phyloP scores from a whole-genome alignment of 2,113 vertebrate species.

The Chrysochloris asiatica region DNA sequence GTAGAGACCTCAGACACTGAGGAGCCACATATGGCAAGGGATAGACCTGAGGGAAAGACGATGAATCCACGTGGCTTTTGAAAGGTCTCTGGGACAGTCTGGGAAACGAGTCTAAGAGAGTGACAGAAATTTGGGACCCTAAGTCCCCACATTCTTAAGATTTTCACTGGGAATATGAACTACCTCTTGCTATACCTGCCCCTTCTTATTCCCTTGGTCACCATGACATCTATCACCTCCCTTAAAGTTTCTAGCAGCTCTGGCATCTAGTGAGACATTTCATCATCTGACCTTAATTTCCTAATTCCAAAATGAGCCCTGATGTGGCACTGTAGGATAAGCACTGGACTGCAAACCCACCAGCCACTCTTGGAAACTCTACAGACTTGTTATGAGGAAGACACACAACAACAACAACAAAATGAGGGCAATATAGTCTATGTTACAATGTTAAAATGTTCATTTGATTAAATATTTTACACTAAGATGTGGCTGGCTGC shows the following conservation, averaged over 20 bases:
- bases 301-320: no score
- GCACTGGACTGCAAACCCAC: no score
- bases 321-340: no score
- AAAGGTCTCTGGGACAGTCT: background rate
- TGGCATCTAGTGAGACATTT: background rate
- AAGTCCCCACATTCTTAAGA: background rate
- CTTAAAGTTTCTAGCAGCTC: background rate
- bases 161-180: background rate
- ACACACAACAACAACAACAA: background rate
- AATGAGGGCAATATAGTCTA: background rate
- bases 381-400: no score
- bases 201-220: background rate
- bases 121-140: background rate
- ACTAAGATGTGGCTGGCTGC: no score
- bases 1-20: background rate
- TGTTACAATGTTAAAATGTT: background rate
- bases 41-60: background rate
- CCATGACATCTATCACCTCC: background rate
- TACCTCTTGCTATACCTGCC: background rate
- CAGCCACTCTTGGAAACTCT: no score
- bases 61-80: background rate
- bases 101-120: background rate
- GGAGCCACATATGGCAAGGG: background rate
- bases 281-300: background rate
- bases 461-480: background rate